Evolutionary conservation across 2,797 vertebrate genomes (phyloP), one percentile per base, ranked within the genome.

Genomic region (Acanthurus lineatus): DNA sequence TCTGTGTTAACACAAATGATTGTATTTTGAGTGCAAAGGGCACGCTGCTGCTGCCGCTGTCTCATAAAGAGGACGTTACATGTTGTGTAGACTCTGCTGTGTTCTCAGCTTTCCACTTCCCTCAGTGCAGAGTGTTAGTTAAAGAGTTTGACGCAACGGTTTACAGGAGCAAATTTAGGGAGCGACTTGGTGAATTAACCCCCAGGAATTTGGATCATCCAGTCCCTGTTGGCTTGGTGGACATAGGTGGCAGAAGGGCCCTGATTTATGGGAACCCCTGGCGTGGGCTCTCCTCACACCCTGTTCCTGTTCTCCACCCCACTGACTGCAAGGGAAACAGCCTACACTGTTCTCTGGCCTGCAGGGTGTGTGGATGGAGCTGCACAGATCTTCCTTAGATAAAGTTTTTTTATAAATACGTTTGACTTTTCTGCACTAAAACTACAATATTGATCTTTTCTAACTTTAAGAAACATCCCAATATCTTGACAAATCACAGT

Each of bases 211-310:
- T 95, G 92, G 93, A 92, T 94, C 88, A 94, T 95, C 89, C 89
- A 89, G 84, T 90, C 86, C 91, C 88, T 90, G 93, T 86, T 90
- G 92, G 91, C 82, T 92, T 90, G 91, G 88, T 90, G 91, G 90
- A 91, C 88, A 87, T 84, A 88, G 86, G 86, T 89, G 92, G 92
- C 89, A 93, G 90, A 85, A 90, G 92, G 86, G 89, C 88, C 92
- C 93, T 97, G 96, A 97, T 98, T 98, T 97, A 97, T 97, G 95
- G 96, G 93, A 93, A 94, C 94, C 96, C 91, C 95, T 96, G 95
- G 95, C 93, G 94, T 92, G 90, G 94, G 90, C 92, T 86, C 88
- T 92, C 95, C 95, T 96, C 96, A 95, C 95, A 96, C 95, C 94
- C 92, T 93, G 95, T 95, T 96, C 95, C 94, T 93, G 93, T 93